Evolutionary conservation across 2,113 vertebrate species (phyloP).

Genomic region (Microtus richardsoni): DNA sequence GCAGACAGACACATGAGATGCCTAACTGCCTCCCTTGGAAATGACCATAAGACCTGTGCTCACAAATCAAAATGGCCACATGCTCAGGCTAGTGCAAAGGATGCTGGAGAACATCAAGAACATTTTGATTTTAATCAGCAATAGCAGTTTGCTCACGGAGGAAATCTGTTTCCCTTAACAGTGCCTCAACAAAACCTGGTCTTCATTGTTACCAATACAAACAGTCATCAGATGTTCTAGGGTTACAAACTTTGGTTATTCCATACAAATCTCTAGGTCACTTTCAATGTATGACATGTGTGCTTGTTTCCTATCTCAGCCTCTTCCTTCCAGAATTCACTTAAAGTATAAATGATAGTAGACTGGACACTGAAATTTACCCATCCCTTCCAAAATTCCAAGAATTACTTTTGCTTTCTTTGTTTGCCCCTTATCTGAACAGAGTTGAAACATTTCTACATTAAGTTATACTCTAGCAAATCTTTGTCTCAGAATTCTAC

Average conservation of each 20-base stretch:
- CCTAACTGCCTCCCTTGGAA: not conserved
- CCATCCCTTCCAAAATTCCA: not conserved
- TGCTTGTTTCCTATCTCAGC: not conserved
- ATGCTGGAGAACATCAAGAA: not conserved
- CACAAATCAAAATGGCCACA: not conserved
- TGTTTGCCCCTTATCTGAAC: not conserved
- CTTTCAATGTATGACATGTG: not conserved
- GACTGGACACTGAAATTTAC: not conserved
- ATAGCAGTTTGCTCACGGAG: not conserved
- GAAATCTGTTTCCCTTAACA: not conserved
- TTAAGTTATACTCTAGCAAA: not conserved
- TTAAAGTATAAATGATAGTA: not conserved
- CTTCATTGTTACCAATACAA: not conserved
- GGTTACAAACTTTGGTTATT: not conserved
- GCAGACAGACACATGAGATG: not conserved
- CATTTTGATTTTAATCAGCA: not conserved
- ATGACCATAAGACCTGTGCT: not conserved
- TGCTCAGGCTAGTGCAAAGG: not conserved
- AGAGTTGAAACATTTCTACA: not conserved
- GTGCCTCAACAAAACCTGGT: not conserved
- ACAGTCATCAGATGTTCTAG: not conserved
- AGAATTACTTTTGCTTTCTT: conserved; percentile 11
- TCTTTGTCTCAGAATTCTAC: conserved; percentile 46
- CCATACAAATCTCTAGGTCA: not conserved
- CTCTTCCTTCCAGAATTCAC: not conserved